These are phyloP conservation scores for Gnatocerus cornutus DNA, from an alignment of 2,888 invertebrate species.

Conservation along the genomic window DNA sequence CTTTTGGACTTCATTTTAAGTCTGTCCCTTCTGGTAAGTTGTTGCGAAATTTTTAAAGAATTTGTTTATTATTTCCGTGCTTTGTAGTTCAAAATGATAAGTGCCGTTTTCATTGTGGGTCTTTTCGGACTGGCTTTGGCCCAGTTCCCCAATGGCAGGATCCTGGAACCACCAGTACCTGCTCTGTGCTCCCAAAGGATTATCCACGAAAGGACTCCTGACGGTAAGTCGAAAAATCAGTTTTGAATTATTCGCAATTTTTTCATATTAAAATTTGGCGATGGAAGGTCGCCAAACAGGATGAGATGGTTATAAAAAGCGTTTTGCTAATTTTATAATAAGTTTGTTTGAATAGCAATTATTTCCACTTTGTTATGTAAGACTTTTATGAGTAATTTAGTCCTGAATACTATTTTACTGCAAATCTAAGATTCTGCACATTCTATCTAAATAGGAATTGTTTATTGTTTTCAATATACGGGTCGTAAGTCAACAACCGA, in stretches of 20 bases:
- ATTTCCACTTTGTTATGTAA: not conserved
- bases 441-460: too few relatives aligned
- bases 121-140: conserved; percentile 74
- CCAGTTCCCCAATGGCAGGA: conserved; percentile 85
- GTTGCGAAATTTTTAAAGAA: not conserved
- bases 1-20: conserved; percentile 43
- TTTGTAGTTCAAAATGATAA: conserved; percentile 54
- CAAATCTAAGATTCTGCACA: too few relatives aligned
- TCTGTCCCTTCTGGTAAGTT: conserved; percentile 40
- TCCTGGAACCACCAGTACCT: conserved; percentile 86
- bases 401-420: too few relatives aligned
- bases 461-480: too few relatives aligned
- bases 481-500: too few relatives aligned
- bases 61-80: conserved; percentile 21
- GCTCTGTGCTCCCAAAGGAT: conserved; percentile 82
- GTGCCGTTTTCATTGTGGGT: conserved; percentile 65
- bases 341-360: not conserved
- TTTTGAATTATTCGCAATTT: conserved; percentile 2
- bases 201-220: conserved; percentile 81
- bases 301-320: not conserved
- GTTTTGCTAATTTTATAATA: conserved; percentile 2
- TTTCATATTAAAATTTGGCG: not conserved
- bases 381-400: not conserved
- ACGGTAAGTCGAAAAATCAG: conserved; percentile 76
- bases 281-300: not conserved